Conservation (phyloP, 2,797 vertebrate genomes). For the Poeciliopsis gracilis region DNA sequence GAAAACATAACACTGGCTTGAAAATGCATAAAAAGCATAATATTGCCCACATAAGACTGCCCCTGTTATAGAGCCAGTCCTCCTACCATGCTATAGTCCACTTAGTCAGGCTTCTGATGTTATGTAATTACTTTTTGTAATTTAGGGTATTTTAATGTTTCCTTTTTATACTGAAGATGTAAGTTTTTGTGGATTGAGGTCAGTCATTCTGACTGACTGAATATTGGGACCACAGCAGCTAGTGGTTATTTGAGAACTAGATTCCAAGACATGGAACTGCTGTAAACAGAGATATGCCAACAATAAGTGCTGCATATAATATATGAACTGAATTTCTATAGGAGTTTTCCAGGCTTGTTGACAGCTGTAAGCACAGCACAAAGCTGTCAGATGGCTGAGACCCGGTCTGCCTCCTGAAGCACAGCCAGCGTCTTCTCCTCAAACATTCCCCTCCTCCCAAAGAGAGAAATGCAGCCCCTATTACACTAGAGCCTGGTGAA, state of each 20-base stretch:
- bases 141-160: not conserved
- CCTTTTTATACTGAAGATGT: not conserved
- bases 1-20: too few species aligned
- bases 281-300: not conserved
- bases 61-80: too few species aligned
- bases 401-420: not conserved
- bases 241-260: not conserved
- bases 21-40: too few species aligned
- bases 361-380: not conserved
- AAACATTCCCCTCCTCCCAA: not conserved
- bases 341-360: not conserved
- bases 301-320: not conserved
- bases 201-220: not conserved
- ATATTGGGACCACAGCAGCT: not conserved
- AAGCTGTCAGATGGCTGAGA: not conserved
- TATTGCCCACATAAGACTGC: too few species aligned
- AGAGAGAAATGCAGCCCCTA: not conserved
- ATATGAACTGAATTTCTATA: not conserved
- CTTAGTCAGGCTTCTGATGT: not conserved
- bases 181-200: too few species aligned
- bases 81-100: not conserved
- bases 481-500: slow-evolving; percentile 26
- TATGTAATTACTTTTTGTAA: not conserved
- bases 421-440: not conserved
- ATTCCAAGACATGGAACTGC: not conserved